Evolutionary conservation across 2,888 invertebrate species (phyloP).

Genomic region (Syrista parreyssii): DNA sequence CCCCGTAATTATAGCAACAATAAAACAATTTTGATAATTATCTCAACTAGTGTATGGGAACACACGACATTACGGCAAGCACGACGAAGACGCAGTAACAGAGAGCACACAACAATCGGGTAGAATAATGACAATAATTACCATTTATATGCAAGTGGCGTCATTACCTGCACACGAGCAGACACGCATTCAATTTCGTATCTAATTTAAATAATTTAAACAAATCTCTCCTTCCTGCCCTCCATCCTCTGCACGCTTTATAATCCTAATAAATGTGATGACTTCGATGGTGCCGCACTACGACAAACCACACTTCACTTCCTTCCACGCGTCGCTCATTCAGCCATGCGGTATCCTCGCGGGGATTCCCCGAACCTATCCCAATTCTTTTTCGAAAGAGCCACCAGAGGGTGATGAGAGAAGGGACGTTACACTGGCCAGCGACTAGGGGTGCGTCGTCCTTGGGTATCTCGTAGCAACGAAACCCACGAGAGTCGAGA

Average conservation of each 20-base stretch:
- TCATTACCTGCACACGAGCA: slow-evolving; percentile 66
- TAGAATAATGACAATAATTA: slow-evolving; percentile 66
- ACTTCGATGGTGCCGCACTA: slow-evolving; percentile 32
- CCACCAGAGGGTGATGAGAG: neutral
- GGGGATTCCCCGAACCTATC: neutral
- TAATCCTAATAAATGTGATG: slow-evolving; percentile 61
- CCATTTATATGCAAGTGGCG: slow-evolving; percentile 66
- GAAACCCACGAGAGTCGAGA: neutral
- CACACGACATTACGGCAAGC: slow-evolving; percentile 56
- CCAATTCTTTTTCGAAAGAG: neutral
- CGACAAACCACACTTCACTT: neutral
- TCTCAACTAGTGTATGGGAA: slow-evolving; percentile 65
- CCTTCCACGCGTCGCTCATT: neutral
- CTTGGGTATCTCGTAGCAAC: neutral
- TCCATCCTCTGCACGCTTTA: slow-evolving; percentile 62
- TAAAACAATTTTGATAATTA: slow-evolving; percentile 66
- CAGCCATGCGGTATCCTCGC: neutral
- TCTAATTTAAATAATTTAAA: slow-evolving; percentile 66
- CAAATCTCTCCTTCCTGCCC: slow-evolving; percentile 66
- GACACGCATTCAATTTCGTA: slow-evolving; percentile 65
- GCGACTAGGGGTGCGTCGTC: neutral
- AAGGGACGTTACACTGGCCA: too few relatives aligned
- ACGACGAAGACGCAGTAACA: slow-evolving; percentile 1
- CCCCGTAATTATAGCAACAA: slow-evolving; percentile 64
- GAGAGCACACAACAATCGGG: slow-evolving; percentile 59